Base-by-base conservation (phyloP, 1,140 invertebrate genomes). In the Drosophila sproati region DNA sequence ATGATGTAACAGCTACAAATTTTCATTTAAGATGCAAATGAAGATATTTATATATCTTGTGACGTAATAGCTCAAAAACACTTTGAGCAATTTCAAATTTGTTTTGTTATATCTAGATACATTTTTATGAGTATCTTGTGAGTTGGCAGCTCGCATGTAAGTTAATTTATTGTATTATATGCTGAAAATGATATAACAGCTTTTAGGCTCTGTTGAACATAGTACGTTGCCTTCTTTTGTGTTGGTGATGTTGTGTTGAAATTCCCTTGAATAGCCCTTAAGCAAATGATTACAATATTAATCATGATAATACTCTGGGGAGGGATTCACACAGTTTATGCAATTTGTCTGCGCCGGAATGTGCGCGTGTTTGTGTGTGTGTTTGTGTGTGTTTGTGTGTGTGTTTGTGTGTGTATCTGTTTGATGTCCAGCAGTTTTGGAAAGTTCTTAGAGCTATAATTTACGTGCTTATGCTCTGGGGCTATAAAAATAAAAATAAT, bases 101-200 rank as follows among this genome's bases (percentile, higher is more conserved):
- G 45, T 59, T 45, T 32, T 31, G 56, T 3, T 55, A n/a, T 55
- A 37, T 63, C 57, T 56, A 70, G 67, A 70, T 61, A 69, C 56
- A 69, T 56, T 54, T 57, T 45, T 31, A 47, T 67, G 47, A 67
- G 10, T 54, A 20, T 47, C 51, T 35, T 43, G 72, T 82, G 75
- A 77, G 88, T 1, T 20, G 20, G 20, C 20, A 20, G 20, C 20
- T 20, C 20, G 20, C 20, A 20, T 20, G 20, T 20, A 82, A 72
- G 67, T 72, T 69, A 87, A 87, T 88, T 87, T 83, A 87, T 87
- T 73, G 73, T 83, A 83, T 83, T 87, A 80, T 88, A 77, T 83
- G 83, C 77, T 66, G 73, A 87, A 80, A 88, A 80, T 88, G 77
- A 88, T 87, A 77, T 72, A 88, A 85, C 77, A 72, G 81, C 43